Evolutionary conservation across 2,113 vertebrate genomes (phyloP), one percentile per base, ranked within the genome.

Genomic region (Fregetta grallaria): DNA sequence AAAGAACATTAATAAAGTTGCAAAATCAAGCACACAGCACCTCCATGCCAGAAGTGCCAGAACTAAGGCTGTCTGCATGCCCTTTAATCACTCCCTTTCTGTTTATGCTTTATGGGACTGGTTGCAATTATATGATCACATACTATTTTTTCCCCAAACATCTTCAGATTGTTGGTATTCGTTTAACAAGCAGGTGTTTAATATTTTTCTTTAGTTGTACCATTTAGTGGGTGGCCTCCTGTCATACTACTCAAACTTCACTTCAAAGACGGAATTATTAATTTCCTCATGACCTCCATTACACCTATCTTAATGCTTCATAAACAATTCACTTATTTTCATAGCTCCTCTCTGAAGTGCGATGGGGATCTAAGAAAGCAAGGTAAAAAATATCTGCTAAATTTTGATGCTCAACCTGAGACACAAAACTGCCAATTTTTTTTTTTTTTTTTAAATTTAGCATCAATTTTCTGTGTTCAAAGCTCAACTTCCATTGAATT

Each of bases 181-280:
- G 76, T 68, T 95, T 92, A 92, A 77, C 50, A 36, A 95, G 47
- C 72, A 95, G 91, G 76, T 92, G 74, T 82, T 95, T 79, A 89
- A 71, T 59, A 91, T 73, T 95, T 95, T 82, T n/a, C 49, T 92
- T 84, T 70, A 82, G 34, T 49, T 56, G 13, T 61, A 87, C 45
- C 3, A 1, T 92, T 92, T 66, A 92, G 77, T 85, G 66, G 53
- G 84, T 92, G 89, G 84, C 62, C 65, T 74, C 36, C 40, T 56
- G 56, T 77, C 68, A 67, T 52, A 72, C 22, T 63, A 53, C 53
- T 93, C 86, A 86, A 91, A 72, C 15, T 59, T 79, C 55, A 75
- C 34, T 95, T 94, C 89, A 87, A 87, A 92, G 76, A 38, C 5
- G 6, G 49, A 82, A 94, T 89, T 95, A 96, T 63, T 88, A 82